Percentiles rank a stretch among this genome's conserved stretches.
phyloP scores from a whole-genome alignment of 2,888 invertebrate genomes.

The Ectemnius lituratus region DNA sequence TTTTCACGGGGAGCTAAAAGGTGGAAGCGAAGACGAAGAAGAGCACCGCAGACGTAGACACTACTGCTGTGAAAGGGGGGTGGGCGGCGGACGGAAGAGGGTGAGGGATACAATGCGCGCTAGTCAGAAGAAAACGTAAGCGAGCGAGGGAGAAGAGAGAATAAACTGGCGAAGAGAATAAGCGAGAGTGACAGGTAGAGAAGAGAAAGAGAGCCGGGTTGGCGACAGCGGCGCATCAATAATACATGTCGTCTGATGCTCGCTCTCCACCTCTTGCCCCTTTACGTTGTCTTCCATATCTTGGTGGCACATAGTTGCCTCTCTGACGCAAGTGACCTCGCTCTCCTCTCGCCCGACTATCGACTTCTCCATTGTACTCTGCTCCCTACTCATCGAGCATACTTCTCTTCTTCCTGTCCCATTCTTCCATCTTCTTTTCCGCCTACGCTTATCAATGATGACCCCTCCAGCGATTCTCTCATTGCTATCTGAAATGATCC shows the following conservation, averaged over 20 bases:
- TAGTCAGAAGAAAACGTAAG: constrained; percentile 13
- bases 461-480: constrained; percentile 1
- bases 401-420: constrained; percentile 8
- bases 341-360: constrained; percentile 29
- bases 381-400: not conserved
- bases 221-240: constrained; percentile 70
- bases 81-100: constrained; percentile 27
- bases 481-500: not conserved
- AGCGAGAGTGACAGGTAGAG: constrained; percentile 25
- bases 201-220: constrained; percentile 43
- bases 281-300: constrained; percentile 60
- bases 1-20: constrained; percentile 31
- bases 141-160: constrained; percentile 30
- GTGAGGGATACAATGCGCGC: not conserved
- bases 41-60: constrained; percentile 21
- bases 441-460: constrained; percentile 36
- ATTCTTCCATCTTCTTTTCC: constrained; percentile 2
- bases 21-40: constrained; percentile 9
- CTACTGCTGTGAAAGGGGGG: constrained; percentile 20
- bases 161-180: constrained; percentile 18
- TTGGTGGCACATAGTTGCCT: constrained; percentile 62
- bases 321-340: constrained; percentile 68
- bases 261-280: constrained; percentile 41
- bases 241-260: constrained; percentile 68
- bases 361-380: constrained; percentile 37